A percentile compares a stretch with the other conserved stretches of the same genome.
These are phyloP conservation scores for Hypercompe scribonia DNA, from an alignment of 2,888 invertebrate species.

Conservation along the genomic window DNA sequence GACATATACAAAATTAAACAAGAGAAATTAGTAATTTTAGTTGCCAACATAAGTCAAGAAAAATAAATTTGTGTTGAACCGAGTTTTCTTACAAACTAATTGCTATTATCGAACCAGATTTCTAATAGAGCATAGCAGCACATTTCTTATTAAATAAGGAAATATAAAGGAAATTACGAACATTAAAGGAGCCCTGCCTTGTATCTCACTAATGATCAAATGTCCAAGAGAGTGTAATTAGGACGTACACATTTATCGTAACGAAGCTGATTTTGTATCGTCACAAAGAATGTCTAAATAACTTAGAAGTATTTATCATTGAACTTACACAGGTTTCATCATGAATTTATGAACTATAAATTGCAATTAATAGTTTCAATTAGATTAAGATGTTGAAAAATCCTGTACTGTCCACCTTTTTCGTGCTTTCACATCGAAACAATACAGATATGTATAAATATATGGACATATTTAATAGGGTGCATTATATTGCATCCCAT, in stretches of 20 bases:
- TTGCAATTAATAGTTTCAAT: background rate
- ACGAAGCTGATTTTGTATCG: background rate
- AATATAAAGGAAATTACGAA: constrained; percentile 25
- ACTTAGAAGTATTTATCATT: background rate
- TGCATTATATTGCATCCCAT: no score
- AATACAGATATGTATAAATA: no score
- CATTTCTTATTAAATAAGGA: background rate
- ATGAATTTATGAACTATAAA: background rate
- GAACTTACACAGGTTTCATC: background rate
- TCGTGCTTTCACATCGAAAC: no score
- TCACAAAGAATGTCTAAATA: background rate
- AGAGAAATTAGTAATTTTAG: no score
- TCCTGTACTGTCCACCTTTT: no score
- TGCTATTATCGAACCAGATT: background rate
- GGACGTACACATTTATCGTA: background rate
- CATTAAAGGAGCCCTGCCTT: constrained; percentile 7
- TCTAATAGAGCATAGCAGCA: background rate
- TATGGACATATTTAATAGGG: no score
- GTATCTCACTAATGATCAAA: constrained; percentile 31
- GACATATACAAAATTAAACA: no score
- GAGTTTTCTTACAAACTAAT: background rate
- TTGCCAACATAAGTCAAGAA: no score
- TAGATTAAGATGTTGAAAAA: no score
- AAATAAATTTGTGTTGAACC: background rate
- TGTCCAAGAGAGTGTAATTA: constrained; percentile 31